Evolutionary conservation across 2,797 vertebrate genomes (phyloP), one percentile per base, ranked within the genome.

Genomic region (Micropoecilia bifurca): DNA sequence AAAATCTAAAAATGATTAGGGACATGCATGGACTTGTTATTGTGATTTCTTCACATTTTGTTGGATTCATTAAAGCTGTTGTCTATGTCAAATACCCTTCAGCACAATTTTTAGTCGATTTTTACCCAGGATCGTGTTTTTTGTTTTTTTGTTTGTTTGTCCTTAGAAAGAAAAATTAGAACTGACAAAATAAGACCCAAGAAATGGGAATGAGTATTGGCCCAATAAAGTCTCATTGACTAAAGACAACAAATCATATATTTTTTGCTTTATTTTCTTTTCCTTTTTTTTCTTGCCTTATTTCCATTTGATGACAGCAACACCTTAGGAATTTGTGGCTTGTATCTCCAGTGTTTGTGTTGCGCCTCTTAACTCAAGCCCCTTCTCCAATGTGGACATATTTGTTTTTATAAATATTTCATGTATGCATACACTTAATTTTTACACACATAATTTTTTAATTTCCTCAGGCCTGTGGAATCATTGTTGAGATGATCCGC

Each of bases 401-500:
- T 45, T 71, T 71, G 9, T 33, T 39, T 16, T 59, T 5, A 53
- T 43, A 45, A 43, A 28, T n/a, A n/a, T 46, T 33, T 22, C 13
- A 1, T 74, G 2, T 39, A 28, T 4, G 16, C 1, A 28, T 16
- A 43, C 4, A 50, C 16, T 16, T 33, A 6, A 14, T 47, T 43
- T 36, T 20, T 47, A n/a, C 18, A 47, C 3, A 25, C 53, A 1
- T 36, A 0, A 9, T 69, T 55, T 36, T 22, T 74, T 22, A 9
- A 39, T 66, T 85, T 2, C 69, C 75, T n/a, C 33, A 99, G 98
- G 98, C 98, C 30, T 99, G 97, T 93, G 98, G 99, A 1, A 96
- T 99, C 87, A 99, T 99, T 86, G 98, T 99, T 28, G 98, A 99
- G 82, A 94, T 99, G 80, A 99, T 99, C 93, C 98, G 97, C 90